Evolutionary conservation across 92 coral and sea anemone species (phyloP), one percentile per base, ranked within the genome.

Genomic region (Diadumene lineata): DNA sequence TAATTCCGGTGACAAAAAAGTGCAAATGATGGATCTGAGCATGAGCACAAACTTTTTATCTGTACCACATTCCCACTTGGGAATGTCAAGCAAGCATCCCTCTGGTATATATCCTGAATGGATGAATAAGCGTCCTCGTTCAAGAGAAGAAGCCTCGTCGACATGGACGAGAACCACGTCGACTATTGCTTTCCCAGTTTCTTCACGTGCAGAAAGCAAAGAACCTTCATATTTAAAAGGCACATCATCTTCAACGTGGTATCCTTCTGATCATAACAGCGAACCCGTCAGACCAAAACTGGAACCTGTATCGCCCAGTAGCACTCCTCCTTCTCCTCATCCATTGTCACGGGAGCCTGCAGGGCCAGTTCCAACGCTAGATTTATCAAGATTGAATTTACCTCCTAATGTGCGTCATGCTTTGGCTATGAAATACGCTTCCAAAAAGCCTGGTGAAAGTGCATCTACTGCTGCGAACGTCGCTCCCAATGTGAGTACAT

Each of bases 351-450:
- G 58, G 19, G 58, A 53, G 2, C n/a, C 48, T 64, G 73, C 19
- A 32, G 4, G 55, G 33, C 57, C 92, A 46, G 76, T 74, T 24
- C 79, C 77, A 11, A 62, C 86, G 16, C 80, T 92, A 19, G 97
- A 96, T 51, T 84, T 96, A 22, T 81, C 92, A 4, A 77, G 87
- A 84, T 85, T 88, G 57, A 87, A 85, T 72, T 86, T 96, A 25
- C 99, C 99, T 28, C 96, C 92, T 0, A 79, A 83, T 1, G 85
- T 96, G 31, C 89, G 97, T 23, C 89, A 93, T 60, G 96, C 93
- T 2, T 63, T 96, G 43, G 91, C 96, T 9, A 75, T 87, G 68
- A 92, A 87, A 24, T 92, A 89, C 56, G 90, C 87, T 22, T 34
- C 78, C 22, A 88, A 77, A 68, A 93, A 88, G 24, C 79, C 65